Percentiles rank a stretch among this genome's conserved stretches.
phyloP scores from a whole-genome alignment of 2,113 vertebrate genomes.

The Perognathus longimembris region DNA sequence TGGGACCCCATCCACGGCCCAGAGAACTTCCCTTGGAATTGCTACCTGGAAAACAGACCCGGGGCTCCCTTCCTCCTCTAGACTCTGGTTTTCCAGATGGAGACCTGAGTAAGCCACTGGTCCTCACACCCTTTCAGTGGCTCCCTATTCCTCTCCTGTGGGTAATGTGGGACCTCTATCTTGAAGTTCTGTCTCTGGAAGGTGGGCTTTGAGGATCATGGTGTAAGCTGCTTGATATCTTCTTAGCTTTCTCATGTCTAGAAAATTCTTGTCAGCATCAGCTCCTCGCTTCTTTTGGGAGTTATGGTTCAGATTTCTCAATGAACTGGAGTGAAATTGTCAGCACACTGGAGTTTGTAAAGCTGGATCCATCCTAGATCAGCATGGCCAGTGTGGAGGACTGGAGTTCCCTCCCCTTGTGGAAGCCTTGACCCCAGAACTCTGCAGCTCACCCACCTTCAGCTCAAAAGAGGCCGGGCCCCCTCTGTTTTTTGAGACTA shows the following conservation, averaged over 20 bases:
- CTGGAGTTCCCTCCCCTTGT: rapidly evolving
- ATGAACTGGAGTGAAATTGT: background rate
- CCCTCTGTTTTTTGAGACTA: background rate
- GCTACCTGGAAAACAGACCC: background rate
- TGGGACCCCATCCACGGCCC: background rate
- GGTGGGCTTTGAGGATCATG: background rate
- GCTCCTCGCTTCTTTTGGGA: background rate
- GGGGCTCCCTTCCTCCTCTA: background rate
- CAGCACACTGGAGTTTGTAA: background rate
- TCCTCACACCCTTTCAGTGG: background rate
- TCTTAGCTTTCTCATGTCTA: background rate
- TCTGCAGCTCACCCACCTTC: background rate
- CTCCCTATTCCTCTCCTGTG: background rate
- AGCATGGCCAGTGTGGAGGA: too few species aligned
- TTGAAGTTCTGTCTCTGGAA: background rate
- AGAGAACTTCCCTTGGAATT: background rate
- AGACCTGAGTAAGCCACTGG: background rate
- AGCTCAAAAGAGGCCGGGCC: background rate
- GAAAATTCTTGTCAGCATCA: background rate
- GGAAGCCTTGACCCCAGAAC: too few species aligned
- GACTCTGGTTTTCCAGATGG: background rate
- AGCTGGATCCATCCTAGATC: background rate
- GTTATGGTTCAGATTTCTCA: background rate
- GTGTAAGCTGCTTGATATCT: background rate
- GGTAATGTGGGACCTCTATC: background rate